Evolutionary conservation across 2,888 invertebrate species (phyloP).

Genomic region (Ptychoptera albimana): DNA sequence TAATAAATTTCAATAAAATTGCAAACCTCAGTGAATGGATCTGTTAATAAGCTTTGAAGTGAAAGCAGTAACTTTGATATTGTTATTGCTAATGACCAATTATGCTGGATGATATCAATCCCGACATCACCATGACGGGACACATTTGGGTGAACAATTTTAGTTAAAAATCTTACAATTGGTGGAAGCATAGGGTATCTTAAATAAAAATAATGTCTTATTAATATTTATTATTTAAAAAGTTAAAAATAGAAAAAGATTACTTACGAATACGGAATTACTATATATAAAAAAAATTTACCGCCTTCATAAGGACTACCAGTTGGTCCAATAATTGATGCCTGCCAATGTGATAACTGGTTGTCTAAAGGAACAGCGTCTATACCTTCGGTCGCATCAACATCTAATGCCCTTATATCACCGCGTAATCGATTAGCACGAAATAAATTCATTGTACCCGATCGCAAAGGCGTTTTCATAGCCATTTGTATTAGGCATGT

Average conservation of each 20-base stretch:
- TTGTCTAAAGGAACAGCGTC: conserved; percentile 29
- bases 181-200: conserved; percentile 86
- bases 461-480: conserved; percentile 43
- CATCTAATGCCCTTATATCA: conserved; percentile 40
- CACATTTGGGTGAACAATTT: conserved; percentile 88
- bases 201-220: conserved; percentile 9
- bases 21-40: conserved; percentile 66
- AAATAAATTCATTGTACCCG: conserved; percentile 62
- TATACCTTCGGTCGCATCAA: conserved; percentile 29
- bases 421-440: conserved; percentile 61
- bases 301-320: conserved; percentile 93
- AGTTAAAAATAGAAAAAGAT: conserved; percentile 9
- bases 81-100: conserved; percentile 89
- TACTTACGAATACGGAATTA: conserved; percentile 67
- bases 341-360: conserved; percentile 67
- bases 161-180: conserved; percentile 78
- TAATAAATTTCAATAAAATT: conserved; percentile 1
- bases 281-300: conserved; percentile 76
- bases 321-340: conserved; percentile 77
- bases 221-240: not conserved
- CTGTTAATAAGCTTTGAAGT: conserved; percentile 74
- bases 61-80: conserved; percentile 78
- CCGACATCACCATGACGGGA: conserved; percentile 92
- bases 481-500: conserved; percentile 79
- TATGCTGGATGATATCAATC: conserved; percentile 87